Percentiles rank a stretch among this genome's conserved stretches.
Evolutionary conservation across 2,113 vertebrate species (phyloP).

Genomic region (Cyprinodon brontotheroides): DNA sequence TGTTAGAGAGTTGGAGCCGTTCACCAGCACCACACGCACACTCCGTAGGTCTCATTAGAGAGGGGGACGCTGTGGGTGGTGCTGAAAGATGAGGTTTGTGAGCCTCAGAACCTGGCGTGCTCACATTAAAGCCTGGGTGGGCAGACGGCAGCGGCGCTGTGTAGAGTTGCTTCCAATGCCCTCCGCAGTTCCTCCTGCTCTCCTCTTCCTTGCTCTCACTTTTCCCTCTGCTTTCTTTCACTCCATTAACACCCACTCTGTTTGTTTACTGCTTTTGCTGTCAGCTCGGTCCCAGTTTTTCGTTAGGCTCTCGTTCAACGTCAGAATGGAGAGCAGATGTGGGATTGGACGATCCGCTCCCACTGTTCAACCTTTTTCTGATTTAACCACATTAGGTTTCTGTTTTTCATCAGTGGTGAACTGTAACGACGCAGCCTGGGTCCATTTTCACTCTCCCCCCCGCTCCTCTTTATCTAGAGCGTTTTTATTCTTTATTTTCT

Average conservation of each 20-base stretch:
- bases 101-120: constrained; percentile 14
- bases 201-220: not conserved
- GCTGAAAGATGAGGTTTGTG: constrained; percentile 47
- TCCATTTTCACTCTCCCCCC: constrained; percentile 10
- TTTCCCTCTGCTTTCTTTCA: constrained; percentile 25
- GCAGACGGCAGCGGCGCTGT: constrained; percentile 21
- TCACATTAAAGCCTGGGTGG: constrained; percentile 50
- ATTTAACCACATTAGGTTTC: constrained; percentile 66
- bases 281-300: not conserved
- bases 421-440: constrained; percentile 56
- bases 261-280: not conserved
- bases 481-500: not conserved
- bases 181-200: not conserved
- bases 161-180: constrained; percentile 33
- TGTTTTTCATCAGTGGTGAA: constrained; percentile 64
- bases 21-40: too few species aligned
- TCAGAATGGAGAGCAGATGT: constrained; percentile 69
- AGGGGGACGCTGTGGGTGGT: constrained; percentile 40
- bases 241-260: constrained; percentile 35
- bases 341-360: constrained; percentile 17
- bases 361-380: constrained; percentile 41
- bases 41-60: constrained; percentile 29
- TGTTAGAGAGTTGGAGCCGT: constrained; percentile 6
- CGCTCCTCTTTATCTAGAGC: constrained; percentile 7
- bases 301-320: constrained; percentile 18